These are phyloP conservation scores for Drosophila sordidapex DNA, from an alignment of 2,888 invertebrate species.

Conservation along the genomic window DNA sequence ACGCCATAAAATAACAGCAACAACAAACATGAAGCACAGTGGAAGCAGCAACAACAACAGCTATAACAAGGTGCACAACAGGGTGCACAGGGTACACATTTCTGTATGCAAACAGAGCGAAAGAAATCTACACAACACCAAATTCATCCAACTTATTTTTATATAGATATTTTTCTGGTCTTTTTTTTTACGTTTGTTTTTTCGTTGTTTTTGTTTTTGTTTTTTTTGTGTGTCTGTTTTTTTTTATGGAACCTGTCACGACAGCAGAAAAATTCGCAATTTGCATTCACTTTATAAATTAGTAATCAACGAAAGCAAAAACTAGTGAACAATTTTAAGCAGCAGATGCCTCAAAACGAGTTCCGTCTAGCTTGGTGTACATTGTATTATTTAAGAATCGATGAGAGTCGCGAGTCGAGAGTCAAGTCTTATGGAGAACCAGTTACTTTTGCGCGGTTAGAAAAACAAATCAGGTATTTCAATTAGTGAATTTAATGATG, in stretches of 20 bases:
- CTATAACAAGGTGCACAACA: slow-evolving; percentile 4
- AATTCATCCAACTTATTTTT: slow-evolving; percentile 36
- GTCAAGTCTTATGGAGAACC: slow-evolving; percentile 46
- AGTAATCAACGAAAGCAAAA: slow-evolving; percentile 57
- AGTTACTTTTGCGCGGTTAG: slow-evolving; percentile 72
- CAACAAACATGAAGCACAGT: slow-evolving; percentile 11
- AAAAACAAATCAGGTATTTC: slow-evolving; percentile 56
- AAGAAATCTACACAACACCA: slow-evolving; percentile 35
- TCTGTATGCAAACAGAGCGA: slow-evolving; percentile 37
- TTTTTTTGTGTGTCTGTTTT: slow-evolving; percentile 19
- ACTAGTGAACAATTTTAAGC: slow-evolving; percentile 56
- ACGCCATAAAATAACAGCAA: slow-evolving; percentile 36
- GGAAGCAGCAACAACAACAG: slow-evolving; percentile 7
- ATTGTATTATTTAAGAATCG: slow-evolving; percentile 5
- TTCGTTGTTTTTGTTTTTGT: background rate
- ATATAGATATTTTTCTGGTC: slow-evolving; percentile 22
- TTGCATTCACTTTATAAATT: slow-evolving; percentile 68
- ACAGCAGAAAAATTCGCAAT: slow-evolving; percentile 36
- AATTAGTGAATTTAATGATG: slow-evolving; percentile 58
- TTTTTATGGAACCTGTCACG: slow-evolving; percentile 67
- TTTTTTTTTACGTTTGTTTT: slow-evolving; percentile 7
- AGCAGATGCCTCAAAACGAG: slow-evolving; percentile 50
- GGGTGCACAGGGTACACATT: slow-evolving; percentile 22
- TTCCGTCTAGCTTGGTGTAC: slow-evolving; percentile 25
- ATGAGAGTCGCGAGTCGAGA: slow-evolving; percentile 3